Percentiles rank a stretch among this genome's conserved stretches.
phyloP scores from a whole-genome alignment of 1,140 invertebrate genomes.

The Pemphigus obesinymphae region DNA sequence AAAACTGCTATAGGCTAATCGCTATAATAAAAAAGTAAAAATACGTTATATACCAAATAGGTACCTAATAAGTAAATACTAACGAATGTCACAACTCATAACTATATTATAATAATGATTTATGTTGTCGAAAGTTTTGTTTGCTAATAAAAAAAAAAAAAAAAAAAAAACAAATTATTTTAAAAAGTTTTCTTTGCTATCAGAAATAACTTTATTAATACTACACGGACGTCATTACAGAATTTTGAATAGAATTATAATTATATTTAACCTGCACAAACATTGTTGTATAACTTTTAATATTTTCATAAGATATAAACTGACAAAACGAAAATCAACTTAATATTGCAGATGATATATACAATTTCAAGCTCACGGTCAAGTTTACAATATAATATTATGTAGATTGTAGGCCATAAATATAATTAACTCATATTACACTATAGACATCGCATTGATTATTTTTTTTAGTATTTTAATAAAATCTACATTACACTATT shows the following conservation, averaged over 20 bases:
- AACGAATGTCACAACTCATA: not conserved
- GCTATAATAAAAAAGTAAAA: not conserved
- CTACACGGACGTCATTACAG: not conserved
- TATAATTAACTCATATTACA: not conserved
- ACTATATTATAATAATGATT: not conserved
- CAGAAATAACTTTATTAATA: too few species aligned
- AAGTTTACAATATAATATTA: too few species aligned
- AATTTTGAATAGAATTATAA: not conserved
- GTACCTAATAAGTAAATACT: too few species aligned
- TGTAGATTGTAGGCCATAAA: not conserved
- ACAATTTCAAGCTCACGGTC: not conserved
- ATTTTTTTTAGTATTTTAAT: not conserved
- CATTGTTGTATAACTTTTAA: too few species aligned
- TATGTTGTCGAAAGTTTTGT: not conserved
- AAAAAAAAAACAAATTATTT: too few species aligned
- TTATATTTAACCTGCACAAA: too few species aligned
- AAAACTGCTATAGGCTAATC: not conserved
- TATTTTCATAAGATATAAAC: too few species aligned
- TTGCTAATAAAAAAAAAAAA: not conserved
- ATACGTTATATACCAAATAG: too few species aligned
- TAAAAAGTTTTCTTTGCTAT: too few species aligned
- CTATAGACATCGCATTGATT: not conserved
- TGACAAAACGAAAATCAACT: too few species aligned
- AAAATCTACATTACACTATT: too few species aligned
- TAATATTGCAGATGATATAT: too few species aligned